Evolutionary conservation across 2,888 invertebrate species (phyloP), one percentile per base, ranked within the genome.

Genomic region (Rhorus exstirpatorius): DNA sequence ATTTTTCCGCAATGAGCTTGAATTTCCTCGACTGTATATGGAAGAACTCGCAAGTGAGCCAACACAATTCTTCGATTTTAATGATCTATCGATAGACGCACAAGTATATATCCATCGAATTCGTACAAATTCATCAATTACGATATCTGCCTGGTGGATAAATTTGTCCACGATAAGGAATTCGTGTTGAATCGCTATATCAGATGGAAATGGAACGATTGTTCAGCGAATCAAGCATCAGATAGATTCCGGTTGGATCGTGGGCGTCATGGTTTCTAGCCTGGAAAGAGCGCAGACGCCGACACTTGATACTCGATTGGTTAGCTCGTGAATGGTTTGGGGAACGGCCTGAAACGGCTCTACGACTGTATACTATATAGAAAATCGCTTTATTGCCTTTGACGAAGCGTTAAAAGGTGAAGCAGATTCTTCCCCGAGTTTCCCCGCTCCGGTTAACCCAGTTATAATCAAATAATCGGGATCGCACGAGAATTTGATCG

Each of bases 241-340:
- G 84, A 78, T 75, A 80, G 75, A 74, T 67, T 78, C 61, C 74
- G 83, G 81, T 83, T 84, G 83, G 83, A 65, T 81, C 79, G 83
- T 76, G 84, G 84, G 84, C 84, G 84, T 83, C 70, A 76, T 80
- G 71, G 67, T 24, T 53, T 80, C 77, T 83, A 83, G 63, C 26
- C 44, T n/a, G 19, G 7, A 51, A 49, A 55, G 51, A 49, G 84
- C 84, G 84, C 84, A 84, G 61, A 65, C 84, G 83, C 79, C 19
- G 10, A 4, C 14, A 31, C 51, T 44, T 7, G 26, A 21, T 26
- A 12, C 61, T 60, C n/a, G 46, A 83, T 83, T 83, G 83, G 83
- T 55, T 76, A 8, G n/a, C 67, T 58, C 35, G 8, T 0, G 3
- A 21, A 31, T 67, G 49, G 53, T 71, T 61, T 46, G 35, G 63